Percentiles rank a stretch among this genome's conserved stretches.
Evolutionary conservation across 2,113 vertebrate genomes (phyloP).

Genomic region (Hemibagrus wyckioides): DNA sequence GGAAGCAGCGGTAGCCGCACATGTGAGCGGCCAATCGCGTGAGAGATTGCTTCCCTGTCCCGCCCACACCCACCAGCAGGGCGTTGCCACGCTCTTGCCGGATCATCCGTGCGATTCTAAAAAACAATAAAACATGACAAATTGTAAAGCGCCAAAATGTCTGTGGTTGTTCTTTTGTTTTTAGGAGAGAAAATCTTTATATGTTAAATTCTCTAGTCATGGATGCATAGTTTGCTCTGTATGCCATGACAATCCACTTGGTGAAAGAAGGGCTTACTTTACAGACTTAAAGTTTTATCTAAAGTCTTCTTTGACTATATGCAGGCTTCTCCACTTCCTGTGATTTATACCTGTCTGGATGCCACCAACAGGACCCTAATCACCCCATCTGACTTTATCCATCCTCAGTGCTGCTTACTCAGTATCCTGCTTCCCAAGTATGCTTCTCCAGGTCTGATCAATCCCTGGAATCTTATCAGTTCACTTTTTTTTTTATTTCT

Average conservation of each 20-base stretch:
- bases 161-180: too few species aligned
- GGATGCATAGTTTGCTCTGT: too few species aligned
- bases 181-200: too few species aligned
- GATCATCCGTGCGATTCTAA: slow-evolving; percentile 85
- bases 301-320: not conserved
- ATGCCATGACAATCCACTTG: too few species aligned
- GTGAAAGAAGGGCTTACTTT: too few species aligned
- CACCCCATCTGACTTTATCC: not conserved
- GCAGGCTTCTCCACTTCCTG: not conserved
- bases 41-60: slow-evolving; percentile 85
- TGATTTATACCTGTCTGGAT: not conserved
- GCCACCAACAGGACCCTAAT: not conserved
- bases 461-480: not conserved
- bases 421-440: not conserved
- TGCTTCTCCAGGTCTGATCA: not conserved
- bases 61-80: slow-evolving; percentile 85
- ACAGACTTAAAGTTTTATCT: too few species aligned
- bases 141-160: too few species aligned
- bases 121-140: not conserved
- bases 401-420: not conserved
- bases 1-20: slow-evolving; percentile 81
- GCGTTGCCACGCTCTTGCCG: slow-evolving; percentile 87
- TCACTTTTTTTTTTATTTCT: not conserved
- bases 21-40: slow-evolving; percentile 84
- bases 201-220: too few species aligned